These are phyloP conservation scores for Tenualosa thibaudeaui DNA, from an alignment of 2,797 vertebrate genomes.

Conservation along the genomic window DNA sequence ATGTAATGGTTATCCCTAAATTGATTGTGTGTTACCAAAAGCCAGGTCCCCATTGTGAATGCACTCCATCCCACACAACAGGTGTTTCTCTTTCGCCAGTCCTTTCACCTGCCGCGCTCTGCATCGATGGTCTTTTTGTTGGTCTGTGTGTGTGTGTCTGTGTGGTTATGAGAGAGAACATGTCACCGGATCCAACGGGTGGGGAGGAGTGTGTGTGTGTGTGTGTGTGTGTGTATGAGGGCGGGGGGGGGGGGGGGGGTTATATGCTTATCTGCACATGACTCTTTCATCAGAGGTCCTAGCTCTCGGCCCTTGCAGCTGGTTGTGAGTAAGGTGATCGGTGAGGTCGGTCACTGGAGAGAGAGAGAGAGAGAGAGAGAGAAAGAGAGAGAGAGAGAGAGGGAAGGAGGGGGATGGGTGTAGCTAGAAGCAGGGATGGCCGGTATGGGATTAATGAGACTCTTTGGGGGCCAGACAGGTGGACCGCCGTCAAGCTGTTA, in stretches of 20 bases:
- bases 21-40: not conserved
- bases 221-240: too few species aligned
- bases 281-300: not conserved
- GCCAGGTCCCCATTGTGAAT: not conserved
- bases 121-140: not conserved
- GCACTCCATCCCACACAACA: not conserved
- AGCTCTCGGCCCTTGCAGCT: slow-evolving; percentile 1
- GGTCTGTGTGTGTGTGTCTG: not conserved
- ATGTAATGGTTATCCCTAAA: slow-evolving; percentile 1
- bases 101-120: not conserved
- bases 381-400: not conserved
- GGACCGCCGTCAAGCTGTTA: slow-evolving; percentile 1
- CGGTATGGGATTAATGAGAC: slow-evolving; percentile 1
- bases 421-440: not conserved
- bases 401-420: not conserved
- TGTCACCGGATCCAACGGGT: not conserved
- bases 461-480: not conserved
- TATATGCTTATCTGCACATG: not conserved
- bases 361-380: not conserved
- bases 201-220: not conserved
- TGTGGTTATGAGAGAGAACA: not conserved
- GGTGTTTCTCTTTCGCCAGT: not conserved
- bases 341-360: not conserved
- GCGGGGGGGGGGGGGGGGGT: not conserved
- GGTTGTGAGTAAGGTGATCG: not conserved